A percentile compares a stretch with the other conserved stretches of the same genome.
Evolutionary conservation across 2,888 invertebrate genomes (phyloP).

Genomic region (Leptogaster cylindrica): DNA sequence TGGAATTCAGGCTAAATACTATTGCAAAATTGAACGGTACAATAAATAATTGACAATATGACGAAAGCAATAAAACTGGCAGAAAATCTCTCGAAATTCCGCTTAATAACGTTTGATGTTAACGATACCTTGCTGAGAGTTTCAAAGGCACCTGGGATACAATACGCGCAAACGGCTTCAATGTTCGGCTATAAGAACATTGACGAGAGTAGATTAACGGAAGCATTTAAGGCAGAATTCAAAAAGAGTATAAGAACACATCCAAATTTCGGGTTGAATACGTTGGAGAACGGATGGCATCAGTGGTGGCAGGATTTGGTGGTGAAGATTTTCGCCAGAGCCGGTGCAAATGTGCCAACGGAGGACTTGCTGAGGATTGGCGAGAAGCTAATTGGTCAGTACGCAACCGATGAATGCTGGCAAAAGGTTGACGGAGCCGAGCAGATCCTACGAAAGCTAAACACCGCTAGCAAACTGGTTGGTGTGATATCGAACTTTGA

Average conservation of each 20-base stretch:
- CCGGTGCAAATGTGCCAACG: slow-evolving; percentile 50
- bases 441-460: slow-evolving; percentile 66
- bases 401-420: slow-evolving; percentile 77
- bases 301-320: slow-evolving; percentile 78
- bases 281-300: slow-evolving; percentile 70
- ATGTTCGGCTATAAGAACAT: slow-evolving; percentile 65
- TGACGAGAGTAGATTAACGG: slow-evolving; percentile 55
- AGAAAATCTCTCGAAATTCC: slow-evolving; percentile 56
- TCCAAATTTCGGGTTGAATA: slow-evolving; percentile 79
- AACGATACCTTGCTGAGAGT: slow-evolving; percentile 86
- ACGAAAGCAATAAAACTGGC: slow-evolving; percentile 2
- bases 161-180: slow-evolving; percentile 74
- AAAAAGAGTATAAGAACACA: slow-evolving; percentile 68
- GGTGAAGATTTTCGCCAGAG: slow-evolving; percentile 52
- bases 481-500: slow-evolving; percentile 93
- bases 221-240: slow-evolving; percentile 70
- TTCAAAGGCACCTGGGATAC: slow-evolving; percentile 68
- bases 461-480: slow-evolving; percentile 58
- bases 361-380: slow-evolving; percentile 62
- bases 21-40: too few relatives aligned
- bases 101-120: slow-evolving; percentile 83
- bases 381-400: slow-evolving; percentile 69
- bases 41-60: too few relatives aligned
- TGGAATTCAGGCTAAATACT: too few relatives aligned
- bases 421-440: slow-evolving; percentile 67